Percentiles rank a stretch among this genome's conserved stretches.
Conservation (phyloP, 2,113 vertebrate genomes). For the Triplophysa rosa region DNA sequence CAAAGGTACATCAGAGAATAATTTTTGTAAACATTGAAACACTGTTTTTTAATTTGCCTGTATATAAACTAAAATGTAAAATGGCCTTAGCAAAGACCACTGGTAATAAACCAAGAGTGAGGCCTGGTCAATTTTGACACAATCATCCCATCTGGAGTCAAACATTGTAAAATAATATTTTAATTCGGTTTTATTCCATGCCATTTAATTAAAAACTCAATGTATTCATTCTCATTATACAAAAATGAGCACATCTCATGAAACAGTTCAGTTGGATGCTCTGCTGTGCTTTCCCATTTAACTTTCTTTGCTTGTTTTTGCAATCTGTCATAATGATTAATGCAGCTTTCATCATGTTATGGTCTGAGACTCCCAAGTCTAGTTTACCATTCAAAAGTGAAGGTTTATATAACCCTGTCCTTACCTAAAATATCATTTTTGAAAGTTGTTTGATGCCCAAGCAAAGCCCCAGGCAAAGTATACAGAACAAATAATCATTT, state of each 20-base stretch:
- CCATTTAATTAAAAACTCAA: too few species aligned
- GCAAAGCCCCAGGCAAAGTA: constrained; percentile 15
- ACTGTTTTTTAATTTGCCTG: too few species aligned
- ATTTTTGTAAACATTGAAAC: not conserved
- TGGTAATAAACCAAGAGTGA: too few species aligned
- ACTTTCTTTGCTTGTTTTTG: constrained; percentile 18
- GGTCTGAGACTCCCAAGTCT: constrained; percentile 10
- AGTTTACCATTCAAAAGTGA: constrained; percentile 18
- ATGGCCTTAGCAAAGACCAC: too few species aligned
- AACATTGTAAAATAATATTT: too few species aligned
- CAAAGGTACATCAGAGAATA: not conserved
- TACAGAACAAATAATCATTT: not conserved
- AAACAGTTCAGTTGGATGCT: not conserved
- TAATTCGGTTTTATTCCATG: too few species aligned
- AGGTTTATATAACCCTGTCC: not conserved
- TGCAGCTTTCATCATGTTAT: constrained; percentile 20
- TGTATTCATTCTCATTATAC: too few species aligned
- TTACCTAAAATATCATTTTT: constrained; percentile 19
- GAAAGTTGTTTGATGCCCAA: constrained; percentile 4
- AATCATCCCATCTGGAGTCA: too few species aligned
- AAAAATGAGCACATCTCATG: not conserved
- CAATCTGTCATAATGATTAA: not conserved
- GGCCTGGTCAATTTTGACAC: too few species aligned
- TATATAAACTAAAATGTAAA: too few species aligned
- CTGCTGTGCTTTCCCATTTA: not conserved